Evolutionary conservation across 2,888 invertebrate species (phyloP), one percentile per base, ranked within the genome.

Genomic region (Melanargia galathea): DNA sequence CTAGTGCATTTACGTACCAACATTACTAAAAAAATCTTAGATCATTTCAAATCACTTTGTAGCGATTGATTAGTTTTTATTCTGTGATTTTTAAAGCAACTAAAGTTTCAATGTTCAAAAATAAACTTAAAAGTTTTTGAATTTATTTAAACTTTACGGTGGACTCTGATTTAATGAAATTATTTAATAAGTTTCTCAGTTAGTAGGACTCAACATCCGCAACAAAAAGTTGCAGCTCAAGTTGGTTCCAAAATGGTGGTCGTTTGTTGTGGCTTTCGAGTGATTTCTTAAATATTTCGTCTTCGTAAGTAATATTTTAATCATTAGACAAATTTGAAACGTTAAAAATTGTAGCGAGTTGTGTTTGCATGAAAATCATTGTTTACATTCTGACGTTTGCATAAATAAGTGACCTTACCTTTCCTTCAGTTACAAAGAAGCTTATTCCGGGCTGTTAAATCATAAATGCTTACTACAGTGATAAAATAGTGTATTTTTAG

Each of bases 221-320:
- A 79, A 77, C 74, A 71, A 73, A 38, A 30, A 30, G 72, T 68
- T 71, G 71, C 71, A 72, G 70, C 71, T 75, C 76, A 79, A 79
- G 83, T 84, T 84, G 82, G 83, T 83, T 90, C 87, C 91, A 92
- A 92, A 87, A 92, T 92, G 92, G 92, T 88, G 84, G 89, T 75
- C 90, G 90, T 92, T 92, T 92, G 92, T 92, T 92, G 92, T 92
- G 91, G 69, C 89, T 90, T 86, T 79, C 75, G 71, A 76, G 81
- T 84, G 81, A 84, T 77, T 82, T 80, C 77, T 66, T 68, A 60
- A 66, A 65, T 62, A 75, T 75, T 75, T 71, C 67, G 49, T 66
- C 30, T 73, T 76, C 68, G 81, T 81, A 74, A 82, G 80, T 79
- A 62, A 40, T 58, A 26, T 66, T 63, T 38, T 57, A 30, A 56